Evolutionary conservation across 2,113 vertebrate genomes (phyloP), one percentile per base, ranked within the genome.

Genomic region (Uria lomvia): DNA sequence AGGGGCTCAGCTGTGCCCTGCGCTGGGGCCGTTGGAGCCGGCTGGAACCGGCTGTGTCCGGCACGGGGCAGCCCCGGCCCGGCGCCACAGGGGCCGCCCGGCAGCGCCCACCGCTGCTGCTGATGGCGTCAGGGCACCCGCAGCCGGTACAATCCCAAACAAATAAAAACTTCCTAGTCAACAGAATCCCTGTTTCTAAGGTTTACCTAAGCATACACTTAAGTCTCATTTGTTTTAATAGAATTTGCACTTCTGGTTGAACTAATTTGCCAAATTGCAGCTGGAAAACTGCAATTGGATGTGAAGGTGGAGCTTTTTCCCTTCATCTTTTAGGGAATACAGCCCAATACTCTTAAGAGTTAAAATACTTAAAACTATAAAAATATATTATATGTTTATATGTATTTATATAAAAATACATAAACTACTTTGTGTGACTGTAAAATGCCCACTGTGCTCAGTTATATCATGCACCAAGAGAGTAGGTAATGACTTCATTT

Each of bases 21-120:
- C 43, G 43, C 43, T 18, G 43, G 43, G 43, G 43, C 43, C 43
- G 16, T 43, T 43, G 43, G 43, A 43, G 43, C 43, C 43, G 17
- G 43, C 43, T 45, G 17, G 43, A 38, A 38, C 38, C 38, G 38
- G 38, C 38, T 38, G 38, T 38, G 38, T 38, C 38, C 38, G 38
- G 38, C 38, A 38, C 38, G 38, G 38, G 7, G 38, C 38, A 38
- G 38, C 38, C 38, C 38, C 38, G 38, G 38, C 18, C n/a, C n/a
- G n/a, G n/a, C n/a, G 2, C 4, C 45, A 19, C 45, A 45, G 45
- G 45, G 3, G 15, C 27, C 2, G 3, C 3, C 10, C 34, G 2
- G 15, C 20, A 49, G 42, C 7, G 8, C 43, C 43, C 43, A 2
- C 24, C 24, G 5, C 68, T 7, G 24, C 27, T 17, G 10, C 50